Evolutionary conservation across 2,888 invertebrate species (phyloP).

Genomic region (Metopia argyrocephala): DNA sequence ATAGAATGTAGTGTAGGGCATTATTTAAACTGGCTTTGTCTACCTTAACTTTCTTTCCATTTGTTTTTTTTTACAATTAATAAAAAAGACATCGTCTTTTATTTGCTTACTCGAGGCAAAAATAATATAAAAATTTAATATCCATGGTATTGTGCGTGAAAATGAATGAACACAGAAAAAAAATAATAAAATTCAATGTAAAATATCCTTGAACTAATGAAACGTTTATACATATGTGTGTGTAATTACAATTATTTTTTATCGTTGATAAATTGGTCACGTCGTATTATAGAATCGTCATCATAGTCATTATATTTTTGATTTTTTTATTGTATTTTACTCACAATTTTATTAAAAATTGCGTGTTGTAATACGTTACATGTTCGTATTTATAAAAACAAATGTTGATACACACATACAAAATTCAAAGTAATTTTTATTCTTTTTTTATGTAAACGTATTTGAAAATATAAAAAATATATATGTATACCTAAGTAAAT

Average conservation of each 20-base stretch:
- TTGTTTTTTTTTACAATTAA: too few relatives aligned
- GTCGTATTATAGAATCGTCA: constrained; percentile 3
- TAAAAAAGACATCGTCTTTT: neutral
- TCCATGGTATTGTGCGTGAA: constrained; percentile 8
- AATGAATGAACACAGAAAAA: neutral
- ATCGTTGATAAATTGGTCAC: constrained; percentile 36
- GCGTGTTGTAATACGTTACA: constrained; percentile 30
- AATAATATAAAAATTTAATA: neutral
- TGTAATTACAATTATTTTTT: constrained; percentile 28
- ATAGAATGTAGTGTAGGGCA: too few relatives aligned
- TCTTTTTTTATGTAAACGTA: neutral
- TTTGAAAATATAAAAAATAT: too few relatives aligned
- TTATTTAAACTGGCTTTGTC: too few relatives aligned
- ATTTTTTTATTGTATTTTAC: constrained; percentile 15
- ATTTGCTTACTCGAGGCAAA: neutral
- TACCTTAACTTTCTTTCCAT: too few relatives aligned
- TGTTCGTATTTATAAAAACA: neutral
- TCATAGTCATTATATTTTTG: neutral
- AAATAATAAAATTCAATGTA: constrained; percentile 62
- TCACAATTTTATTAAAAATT: constrained; percentile 13
- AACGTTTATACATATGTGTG: constrained; percentile 6
- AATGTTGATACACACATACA: neutral
- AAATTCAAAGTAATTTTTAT: neutral
- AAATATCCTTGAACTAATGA: constrained; percentile 50
- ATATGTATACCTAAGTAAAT: too few relatives aligned